Conservation (phyloP, 2,888 invertebrate genomes). For the Diplazon laetatorius region DNA sequence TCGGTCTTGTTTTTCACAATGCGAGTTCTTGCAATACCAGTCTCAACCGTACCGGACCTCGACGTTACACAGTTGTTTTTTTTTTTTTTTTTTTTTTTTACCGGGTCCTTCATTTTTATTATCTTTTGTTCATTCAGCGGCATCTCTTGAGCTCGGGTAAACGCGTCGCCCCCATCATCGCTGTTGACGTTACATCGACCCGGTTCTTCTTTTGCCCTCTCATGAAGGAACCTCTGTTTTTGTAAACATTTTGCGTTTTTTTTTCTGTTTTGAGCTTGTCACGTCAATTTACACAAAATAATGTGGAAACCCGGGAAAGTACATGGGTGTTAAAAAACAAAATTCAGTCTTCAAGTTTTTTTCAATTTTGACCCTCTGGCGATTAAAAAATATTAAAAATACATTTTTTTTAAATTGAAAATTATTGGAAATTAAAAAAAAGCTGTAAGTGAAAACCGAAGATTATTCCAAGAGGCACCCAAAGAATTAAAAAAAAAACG, state of each 20-base stretch:
- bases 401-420: too few relatives aligned
- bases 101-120: slow-evolving; percentile 3
- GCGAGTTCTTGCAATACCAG: background rate
- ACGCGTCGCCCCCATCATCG: background rate
- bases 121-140: slow-evolving; percentile 4
- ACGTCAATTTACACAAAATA: background rate
- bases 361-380: too few relatives aligned
- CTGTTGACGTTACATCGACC: slow-evolving; percentile 9
- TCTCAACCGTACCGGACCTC: background rate
- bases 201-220: background rate
- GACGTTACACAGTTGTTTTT: slow-evolving; percentile 6
- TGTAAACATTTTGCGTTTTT: background rate
- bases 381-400: too few relatives aligned
- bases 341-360: too few relatives aligned
- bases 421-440: too few relatives aligned
- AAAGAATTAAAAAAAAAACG: too few relatives aligned
- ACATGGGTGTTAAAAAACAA: too few relatives aligned
- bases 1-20: background rate
- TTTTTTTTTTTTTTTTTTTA: slow-evolving; percentile 14
- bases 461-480: too few relatives aligned
- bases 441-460: too few relatives aligned
- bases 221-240: too few relatives aligned
- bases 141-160: background rate
- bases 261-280: background rate
- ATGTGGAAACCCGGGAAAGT: too few relatives aligned